These are phyloP conservation scores for Phasia obesa DNA, from an alignment of 2,888 invertebrate genomes.

Conservation along the genomic window DNA sequence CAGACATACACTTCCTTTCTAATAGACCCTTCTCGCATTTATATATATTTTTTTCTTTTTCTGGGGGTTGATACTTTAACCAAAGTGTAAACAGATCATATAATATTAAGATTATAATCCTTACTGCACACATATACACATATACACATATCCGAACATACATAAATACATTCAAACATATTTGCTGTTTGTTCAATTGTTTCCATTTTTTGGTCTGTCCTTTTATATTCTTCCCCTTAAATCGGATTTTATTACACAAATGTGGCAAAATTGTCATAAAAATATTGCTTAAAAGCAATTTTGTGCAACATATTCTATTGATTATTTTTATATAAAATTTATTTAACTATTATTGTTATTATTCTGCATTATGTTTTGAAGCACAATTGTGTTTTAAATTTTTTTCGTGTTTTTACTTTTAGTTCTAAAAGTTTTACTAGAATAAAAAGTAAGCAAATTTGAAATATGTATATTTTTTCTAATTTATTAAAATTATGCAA, in stretches of 20 bases:
- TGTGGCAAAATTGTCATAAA: conserved; percentile 48
- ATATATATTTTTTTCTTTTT: conserved; percentile 14
- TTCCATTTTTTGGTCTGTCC: conserved; percentile 4
- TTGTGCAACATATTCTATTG: conserved; percentile 56
- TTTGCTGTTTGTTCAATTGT: conserved; percentile 21
- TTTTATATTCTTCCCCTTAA: conserved; percentile 14
- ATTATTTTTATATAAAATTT: conserved; percentile 47
- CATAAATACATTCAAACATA: not conserved
- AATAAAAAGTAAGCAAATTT: too few relatives aligned
- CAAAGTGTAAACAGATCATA: conserved; percentile 71
- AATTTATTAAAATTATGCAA: too few relatives aligned
- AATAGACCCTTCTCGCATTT: conserved; percentile 34
- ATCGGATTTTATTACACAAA: conserved; percentile 50
- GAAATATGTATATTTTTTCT: too few relatives aligned
- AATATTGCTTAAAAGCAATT: conserved; percentile 48
- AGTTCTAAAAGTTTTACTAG: too few relatives aligned
- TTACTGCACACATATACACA: conserved; percentile 37
- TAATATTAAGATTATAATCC: conserved; percentile 70
- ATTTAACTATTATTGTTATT: conserved; percentile 42
- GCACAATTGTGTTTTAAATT: not conserved
- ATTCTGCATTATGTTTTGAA: conserved; percentile 14
- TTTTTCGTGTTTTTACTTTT: not conserved
- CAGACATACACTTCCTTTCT: not conserved
- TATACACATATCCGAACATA: not conserved
- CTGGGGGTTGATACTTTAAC: conserved; percentile 54